phyloP scores from a whole-genome alignment of 2,797 vertebrate genomes.

The Syngnathus rostellatus region DNA sequence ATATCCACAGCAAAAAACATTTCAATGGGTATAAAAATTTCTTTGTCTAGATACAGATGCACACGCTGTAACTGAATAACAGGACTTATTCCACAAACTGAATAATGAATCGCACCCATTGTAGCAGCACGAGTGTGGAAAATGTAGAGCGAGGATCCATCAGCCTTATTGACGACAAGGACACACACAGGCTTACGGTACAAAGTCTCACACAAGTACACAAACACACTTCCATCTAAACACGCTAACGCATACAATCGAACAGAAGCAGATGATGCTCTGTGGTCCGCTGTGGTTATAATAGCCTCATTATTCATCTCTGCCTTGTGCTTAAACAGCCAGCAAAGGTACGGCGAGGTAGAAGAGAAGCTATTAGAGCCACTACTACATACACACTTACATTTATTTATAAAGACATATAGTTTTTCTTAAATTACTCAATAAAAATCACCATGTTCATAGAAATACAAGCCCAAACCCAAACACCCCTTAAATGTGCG shows the following conservation, averaged over 20 bases:
- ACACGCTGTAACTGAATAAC: slow-evolving; percentile 7
- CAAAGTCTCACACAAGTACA: slow-evolving; percentile 13
- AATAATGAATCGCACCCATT: slow-evolving; percentile 48
- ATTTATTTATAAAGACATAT: slow-evolving; percentile 9
- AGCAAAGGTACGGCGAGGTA: slow-evolving; percentile 41
- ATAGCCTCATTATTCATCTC: slow-evolving; percentile 64
- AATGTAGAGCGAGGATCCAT: slow-evolving; percentile 47
- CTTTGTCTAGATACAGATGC: not conserved
- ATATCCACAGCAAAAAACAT: not conserved
- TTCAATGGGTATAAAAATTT: too few species aligned
- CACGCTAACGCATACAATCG: slow-evolving; percentile 35
- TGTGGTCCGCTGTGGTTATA: slow-evolving; percentile 50
- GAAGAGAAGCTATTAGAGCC: slow-evolving; percentile 36
- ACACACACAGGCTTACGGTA: slow-evolving; percentile 14
- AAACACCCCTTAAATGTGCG: not conserved
- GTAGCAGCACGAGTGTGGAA: slow-evolving; percentile 39
- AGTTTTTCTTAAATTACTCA: not conserved
- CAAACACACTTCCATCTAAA: slow-evolving; percentile 24
- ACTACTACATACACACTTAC: not conserved
- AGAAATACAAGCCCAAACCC: not conserved
- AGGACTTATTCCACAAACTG: slow-evolving; percentile 38
- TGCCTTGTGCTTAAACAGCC: slow-evolving; percentile 43
- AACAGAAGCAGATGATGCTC: slow-evolving; percentile 41
- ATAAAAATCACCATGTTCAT: slow-evolving; percentile 2
- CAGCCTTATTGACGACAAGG: slow-evolving; percentile 44